Base-by-base conservation (phyloP, 53 echinoderm and acorn worm genomes). In the Holothuria leucospilota region DNA sequence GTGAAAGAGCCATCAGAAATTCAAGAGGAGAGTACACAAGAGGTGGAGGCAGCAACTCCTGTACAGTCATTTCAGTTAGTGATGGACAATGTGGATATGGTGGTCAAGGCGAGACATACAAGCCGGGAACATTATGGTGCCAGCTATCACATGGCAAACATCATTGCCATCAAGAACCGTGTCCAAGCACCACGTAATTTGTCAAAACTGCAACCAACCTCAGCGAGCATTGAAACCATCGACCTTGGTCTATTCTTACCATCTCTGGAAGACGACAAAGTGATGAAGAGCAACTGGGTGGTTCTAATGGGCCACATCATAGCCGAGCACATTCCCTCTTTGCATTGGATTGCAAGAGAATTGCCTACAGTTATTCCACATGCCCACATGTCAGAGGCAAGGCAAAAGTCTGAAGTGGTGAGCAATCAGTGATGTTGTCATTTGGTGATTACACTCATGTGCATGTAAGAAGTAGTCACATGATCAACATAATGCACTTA, bases 331-430 rank as follows among this genome's bases (percentile, higher is more conserved):
- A 58, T 89, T 46, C 83, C 89, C 25, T 60, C 73, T 14, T 51
- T 89, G 38, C 39, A 70, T 9, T 89, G 89, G 84, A 39, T 89
- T 3, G 5, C 39, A 8, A 40, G 8, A 14, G 65, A 84, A 20
- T 53, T 89, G 64, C 84, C 89, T 9, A 2, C 39, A 4, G 52
- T 71, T 40, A 84, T 89, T 21, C 75, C 62, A 49, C 89, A 84
- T 15, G 13, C 42, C 1, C 84, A 84, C 66, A 74, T 89, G 89
- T 26, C 84, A 13, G 89, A 89, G 66, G 66, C 78, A 41, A 75
- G 59, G 58, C 72, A 84, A 51, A 89, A 89, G 68, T 83, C 83
- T 65, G 84, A 89, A 84, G 84, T 83, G 84, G 89, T 89, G 77
- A 73, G 74, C 70, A 42, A 9, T 42, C 42, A 6, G 42, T 42